Evolutionary conservation across 2,113 vertebrate genomes (phyloP).

Genomic region (Syngnathoides biaculeatus): DNA sequence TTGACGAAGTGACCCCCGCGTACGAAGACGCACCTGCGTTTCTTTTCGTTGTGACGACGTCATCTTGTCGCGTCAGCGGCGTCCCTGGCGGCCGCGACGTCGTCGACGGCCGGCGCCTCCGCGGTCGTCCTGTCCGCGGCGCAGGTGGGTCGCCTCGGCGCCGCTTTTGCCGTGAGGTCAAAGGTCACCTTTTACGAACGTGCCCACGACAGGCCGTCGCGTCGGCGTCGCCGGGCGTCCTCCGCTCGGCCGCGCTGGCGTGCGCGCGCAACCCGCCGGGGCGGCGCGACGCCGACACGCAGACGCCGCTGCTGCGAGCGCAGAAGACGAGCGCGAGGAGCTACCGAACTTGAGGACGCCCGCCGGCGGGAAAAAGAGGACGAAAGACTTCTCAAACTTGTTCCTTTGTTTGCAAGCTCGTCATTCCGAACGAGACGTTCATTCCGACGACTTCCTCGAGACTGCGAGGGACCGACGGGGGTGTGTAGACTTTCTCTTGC

Average conservation of each 20-base stretch:
- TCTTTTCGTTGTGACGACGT: neutral
- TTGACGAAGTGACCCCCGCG: too few relatives aligned
- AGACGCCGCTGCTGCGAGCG: constrained; percentile 84
- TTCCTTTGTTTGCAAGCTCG: too few relatives aligned
- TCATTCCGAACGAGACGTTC: too few relatives aligned
- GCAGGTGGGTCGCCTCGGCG: constrained; percentile 36
- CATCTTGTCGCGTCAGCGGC: constrained; percentile 24
- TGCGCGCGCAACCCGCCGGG: constrained; percentile 67
- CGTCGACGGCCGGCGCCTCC: neutral
- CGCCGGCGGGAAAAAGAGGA: neutral
- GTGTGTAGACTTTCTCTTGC: too few relatives aligned
- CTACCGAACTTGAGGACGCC: constrained; percentile 56
- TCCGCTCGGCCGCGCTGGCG: constrained; percentile 87
- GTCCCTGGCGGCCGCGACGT: constrained; percentile 6
- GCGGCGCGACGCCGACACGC: constrained; percentile 77
- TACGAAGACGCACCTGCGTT: too few relatives aligned
- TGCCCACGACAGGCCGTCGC: constrained; percentile 76
- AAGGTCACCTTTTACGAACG: constrained; percentile 9
- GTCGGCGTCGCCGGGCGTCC: constrained; percentile 85
- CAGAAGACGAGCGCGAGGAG: constrained; percentile 78
- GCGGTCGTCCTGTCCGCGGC: constrained; percentile 37
- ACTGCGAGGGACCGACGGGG: too few relatives aligned
- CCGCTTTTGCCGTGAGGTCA: neutral
- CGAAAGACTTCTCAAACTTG: too few relatives aligned
- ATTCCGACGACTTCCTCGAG: too few relatives aligned